phyloP scores from a whole-genome alignment of 37 sponge, comb jelly and placozoan species.

The Geodia barretti region DNA sequence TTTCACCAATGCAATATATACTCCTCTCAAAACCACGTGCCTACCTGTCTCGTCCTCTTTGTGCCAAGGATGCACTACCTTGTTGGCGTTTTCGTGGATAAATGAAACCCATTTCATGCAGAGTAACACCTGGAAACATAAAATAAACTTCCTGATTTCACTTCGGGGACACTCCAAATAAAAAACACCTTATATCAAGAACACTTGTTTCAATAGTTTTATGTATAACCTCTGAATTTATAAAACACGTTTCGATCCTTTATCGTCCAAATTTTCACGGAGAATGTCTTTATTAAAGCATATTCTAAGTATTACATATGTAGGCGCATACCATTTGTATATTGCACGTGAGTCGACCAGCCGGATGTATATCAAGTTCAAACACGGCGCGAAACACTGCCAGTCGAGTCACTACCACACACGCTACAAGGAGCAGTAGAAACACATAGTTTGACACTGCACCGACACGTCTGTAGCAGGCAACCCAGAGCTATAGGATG shows the following conservation, averaged over 20 bases:
- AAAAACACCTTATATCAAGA: too few relatives aligned
- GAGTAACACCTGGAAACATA: constrained; percentile 59
- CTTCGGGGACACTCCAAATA: too few relatives aligned
- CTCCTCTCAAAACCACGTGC: too few relatives aligned
- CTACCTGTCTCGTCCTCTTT: constrained; percentile 21
- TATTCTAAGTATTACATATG: background rate
- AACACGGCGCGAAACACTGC: background rate
- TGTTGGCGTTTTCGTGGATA: constrained; percentile 59
- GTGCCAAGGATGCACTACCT: constrained; percentile 57
- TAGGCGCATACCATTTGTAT: background rate
- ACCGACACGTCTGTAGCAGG: background rate
- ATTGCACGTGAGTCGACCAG: background rate
- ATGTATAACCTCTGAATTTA: too few relatives aligned
- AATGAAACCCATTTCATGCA: constrained; percentile 65
- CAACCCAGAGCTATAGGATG: background rate
- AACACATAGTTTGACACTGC: too few relatives aligned
- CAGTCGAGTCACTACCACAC: background rate
- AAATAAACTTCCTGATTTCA: too few relatives aligned
- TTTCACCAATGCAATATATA: too few relatives aligned
- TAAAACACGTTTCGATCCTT: too few relatives aligned
- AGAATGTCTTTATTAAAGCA: background rate
- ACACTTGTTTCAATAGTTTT: too few relatives aligned
- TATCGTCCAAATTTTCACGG: too few relatives aligned
- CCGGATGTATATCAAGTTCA: background rate
- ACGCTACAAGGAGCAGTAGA: background rate